Base-by-base conservation (phyloP, 92 coral and sea anemone genomes). In the Palythoa grandiflora region DNA sequence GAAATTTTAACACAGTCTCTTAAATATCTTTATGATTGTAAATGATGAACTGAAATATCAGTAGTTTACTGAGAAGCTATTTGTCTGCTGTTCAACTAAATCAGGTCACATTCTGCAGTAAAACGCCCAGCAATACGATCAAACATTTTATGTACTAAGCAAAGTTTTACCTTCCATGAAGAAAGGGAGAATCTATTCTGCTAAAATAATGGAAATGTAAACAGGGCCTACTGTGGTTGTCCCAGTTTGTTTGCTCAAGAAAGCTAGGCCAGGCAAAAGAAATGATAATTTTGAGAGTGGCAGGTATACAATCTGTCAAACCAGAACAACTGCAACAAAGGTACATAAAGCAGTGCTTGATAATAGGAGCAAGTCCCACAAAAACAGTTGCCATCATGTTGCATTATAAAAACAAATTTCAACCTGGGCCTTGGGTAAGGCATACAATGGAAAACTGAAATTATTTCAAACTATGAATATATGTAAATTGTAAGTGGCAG, bases 261-360 rank as follows among this genome's bases (percentile, higher is more conserved):
- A 47, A 77, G 39, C 60, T 44, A 77, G 39, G 60, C 37, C 63
- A 47, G 68, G 44, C 83, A 77, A 77, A 77, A 47, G 83, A 51
- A 51, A 47, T 51, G 83, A 47, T 77, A 47, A 77, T 36, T 36
- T 36, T 20, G 83, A 77, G 44, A 38, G 44, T 47, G 39, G n/a
- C 51, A 66, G 20, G 61, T 75, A 76, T 70, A 57, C 77, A 63
- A 50, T 60, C 44, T 87, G 73, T n/a, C 28, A 76, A 57, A 16
- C 86, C 39, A 75, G 89, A 75, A 87, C 28, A 63, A 78, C 83
- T 73, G 84, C 84, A 76, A 59, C 86, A 87, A 71, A 77, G 86
- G 81, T 28, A 28, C 28, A 28, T 47, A 60, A 87, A 87, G 51
- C 71, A 71, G 54, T 75, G 86, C 71, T 66, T 78, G 50, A 57